Conservation (phyloP, 2,113 vertebrate genomes). For the Sturnus vulgaris region DNA sequence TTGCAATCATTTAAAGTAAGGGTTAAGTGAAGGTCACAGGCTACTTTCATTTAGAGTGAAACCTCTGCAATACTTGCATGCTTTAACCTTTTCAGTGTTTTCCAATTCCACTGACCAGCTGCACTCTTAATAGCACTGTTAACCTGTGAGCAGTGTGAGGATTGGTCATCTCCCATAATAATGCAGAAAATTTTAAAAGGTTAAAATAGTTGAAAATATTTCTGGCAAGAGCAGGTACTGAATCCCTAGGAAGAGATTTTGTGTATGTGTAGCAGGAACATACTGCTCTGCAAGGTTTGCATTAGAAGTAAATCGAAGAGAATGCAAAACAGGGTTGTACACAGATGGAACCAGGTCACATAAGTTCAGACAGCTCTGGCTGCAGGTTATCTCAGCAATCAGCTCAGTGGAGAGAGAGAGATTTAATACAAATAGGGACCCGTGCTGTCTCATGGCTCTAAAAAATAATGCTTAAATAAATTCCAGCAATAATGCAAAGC, state of each 20-base stretch:
- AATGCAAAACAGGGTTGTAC: constrained; percentile 2
- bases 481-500: neutral
- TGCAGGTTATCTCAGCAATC: neutral
- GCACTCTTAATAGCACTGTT: constrained; percentile 32
- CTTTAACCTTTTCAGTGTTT: constrained; percentile 59
- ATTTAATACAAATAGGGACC: neutral
- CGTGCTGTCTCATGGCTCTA: neutral
- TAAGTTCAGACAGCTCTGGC: neutral
- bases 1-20: constrained; percentile 50
- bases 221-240: neutral
- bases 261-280: neutral
- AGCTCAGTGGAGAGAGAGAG: neutral
- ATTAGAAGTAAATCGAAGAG: neutral
- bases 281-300: constrained; percentile 10
- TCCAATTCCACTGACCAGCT: constrained; percentile 41
- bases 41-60: constrained; percentile 50
- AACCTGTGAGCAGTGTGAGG: constrained; percentile 38
- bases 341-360: neutral
- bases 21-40: constrained; percentile 64
- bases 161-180: constrained; percentile 33
- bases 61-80: neutral
- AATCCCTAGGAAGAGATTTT: constrained; percentile 8
- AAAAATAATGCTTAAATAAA: neutral
- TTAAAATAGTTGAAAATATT: constrained; percentile 47
- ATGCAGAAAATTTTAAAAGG: constrained; percentile 31